Percentiles rank a stretch among this genome's conserved stretches.
phyloP scores from a whole-genome alignment of 2,797 vertebrate species.

The Phoxinus dragarum region DNA sequence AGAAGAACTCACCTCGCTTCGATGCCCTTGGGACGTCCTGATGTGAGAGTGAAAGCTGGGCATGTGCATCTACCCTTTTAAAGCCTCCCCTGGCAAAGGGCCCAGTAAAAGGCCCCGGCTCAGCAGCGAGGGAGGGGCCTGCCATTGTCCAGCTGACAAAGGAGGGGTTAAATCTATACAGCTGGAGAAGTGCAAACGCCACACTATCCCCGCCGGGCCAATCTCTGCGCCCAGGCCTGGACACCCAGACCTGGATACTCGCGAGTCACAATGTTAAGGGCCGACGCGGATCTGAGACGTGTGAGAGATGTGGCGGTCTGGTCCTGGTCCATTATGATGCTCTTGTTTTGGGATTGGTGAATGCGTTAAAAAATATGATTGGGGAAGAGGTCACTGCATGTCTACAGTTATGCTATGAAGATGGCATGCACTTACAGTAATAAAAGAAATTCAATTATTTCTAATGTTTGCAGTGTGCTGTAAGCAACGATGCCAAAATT shows the following conservation, averaged over 20 bases:
- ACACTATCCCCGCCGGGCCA: conserved; percentile 70
- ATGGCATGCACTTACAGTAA: background rate
- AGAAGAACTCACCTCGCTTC: conserved; percentile 80
- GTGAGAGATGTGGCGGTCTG: background rate
- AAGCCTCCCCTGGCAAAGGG: conserved; percentile 86
- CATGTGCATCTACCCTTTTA: conserved; percentile 83
- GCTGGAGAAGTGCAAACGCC: conserved; percentile 81
- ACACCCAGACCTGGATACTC: background rate
- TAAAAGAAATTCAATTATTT: background rate
- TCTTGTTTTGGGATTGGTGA: background rate
- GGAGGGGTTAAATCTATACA: conserved; percentile 75
- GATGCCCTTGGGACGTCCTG: conserved; percentile 79
- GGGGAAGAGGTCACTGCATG: background rate
- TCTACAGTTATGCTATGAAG: background rate
- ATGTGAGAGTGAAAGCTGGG: conserved; percentile 77
- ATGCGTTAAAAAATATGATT: background rate
- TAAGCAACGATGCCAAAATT: no score
- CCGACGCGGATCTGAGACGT: background rate
- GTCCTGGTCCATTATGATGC: background rate
- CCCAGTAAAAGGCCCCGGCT: conserved; percentile 82
- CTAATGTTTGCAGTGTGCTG: background rate
- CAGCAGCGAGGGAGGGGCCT: conserved; percentile 83
- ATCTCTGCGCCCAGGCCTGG: background rate
- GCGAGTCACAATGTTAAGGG: background rate
- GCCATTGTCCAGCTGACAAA: conserved; percentile 73